Base-by-base conservation (phyloP, 2,113 vertebrate genomes). In the Erinaceus europaeus region DNA sequence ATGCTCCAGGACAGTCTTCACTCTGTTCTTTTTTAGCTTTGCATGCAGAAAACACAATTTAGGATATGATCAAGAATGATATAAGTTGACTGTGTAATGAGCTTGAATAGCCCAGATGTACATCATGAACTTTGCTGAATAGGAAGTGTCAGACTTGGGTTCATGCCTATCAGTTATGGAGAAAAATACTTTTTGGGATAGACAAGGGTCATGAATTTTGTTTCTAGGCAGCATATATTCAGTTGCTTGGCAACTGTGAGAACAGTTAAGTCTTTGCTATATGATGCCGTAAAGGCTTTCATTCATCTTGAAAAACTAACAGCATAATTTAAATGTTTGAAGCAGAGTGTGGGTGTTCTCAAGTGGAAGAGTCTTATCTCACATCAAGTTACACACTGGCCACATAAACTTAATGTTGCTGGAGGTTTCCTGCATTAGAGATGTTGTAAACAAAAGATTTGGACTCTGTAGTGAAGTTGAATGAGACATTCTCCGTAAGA, bases 231-330 rank as follows among this genome's bases (percentile, higher is more conserved):
- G 91, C 92, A 76, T 94, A 62, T 90, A 94, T 23, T 40, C 64
- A 36, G 95, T 96, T 95, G 91, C 95, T 18, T 94, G 90, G 94
- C 92, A 96, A 96, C 94, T 9, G 5, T 25, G 57, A 93, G 82
- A 92, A 44, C 76, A 86, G 74, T 94, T 88, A 92, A 89, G 83
- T 84, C 76, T 62, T 94, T 93, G 59, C 82, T 89, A 90, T 90
- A 88, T 69, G 85, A 86, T 94, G 68, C 44, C 85, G 59, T 89
- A 85, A 92, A 86, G 81, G 68, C 90, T 94, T 94, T 94, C 91
- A 94, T 94, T 92, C 90, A 89, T 96, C 91, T 95, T 91, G 81
- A 91, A 93, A 93, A 95, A 61, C 87, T 87, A 91, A 84, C 72
- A 79, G 81, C 65, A 36, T 93, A 86, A 94, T 94, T 91, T 95